A percentile compares a stretch with the other conserved stretches of the same genome.
These are phyloP conservation scores for Chloromyia formosa DNA, from an alignment of 2,888 invertebrate genomes.

Conservation along the genomic window DNA sequence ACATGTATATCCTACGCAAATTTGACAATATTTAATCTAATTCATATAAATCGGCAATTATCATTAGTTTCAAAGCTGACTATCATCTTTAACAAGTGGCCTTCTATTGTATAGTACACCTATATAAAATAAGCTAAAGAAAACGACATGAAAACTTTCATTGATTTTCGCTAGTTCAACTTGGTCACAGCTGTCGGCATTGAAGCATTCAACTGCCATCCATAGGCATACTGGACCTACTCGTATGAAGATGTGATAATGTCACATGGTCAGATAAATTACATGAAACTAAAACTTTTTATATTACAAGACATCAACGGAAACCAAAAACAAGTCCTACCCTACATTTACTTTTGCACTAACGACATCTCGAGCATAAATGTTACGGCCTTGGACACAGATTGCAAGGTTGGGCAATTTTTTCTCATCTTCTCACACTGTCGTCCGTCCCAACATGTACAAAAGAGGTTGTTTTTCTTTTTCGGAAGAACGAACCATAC, in stretches of 20 bases:
- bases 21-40: too few species aligned
- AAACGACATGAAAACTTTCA: constrained; percentile 23
- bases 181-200: constrained; percentile 45
- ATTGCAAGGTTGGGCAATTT: constrained; percentile 33
- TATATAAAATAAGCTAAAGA: background rate
- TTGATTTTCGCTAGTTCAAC: constrained; percentile 45
- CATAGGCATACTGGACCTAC: constrained; percentile 45
- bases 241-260: constrained; percentile 49
- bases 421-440: constrained; percentile 8
- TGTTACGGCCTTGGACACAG: constrained; percentile 24
- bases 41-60: too few species aligned
- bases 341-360: constrained; percentile 9
- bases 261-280: constrained; percentile 50
- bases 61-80: too few species aligned
- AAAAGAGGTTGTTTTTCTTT: background rate
- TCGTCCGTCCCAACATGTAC: background rate
- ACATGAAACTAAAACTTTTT: constrained; percentile 47
- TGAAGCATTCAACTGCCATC: constrained; percentile 9
- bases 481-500: background rate
- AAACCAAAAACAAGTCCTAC: constrained; percentile 14
- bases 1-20: too few species aligned
- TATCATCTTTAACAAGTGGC: too few species aligned
- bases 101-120: background rate
- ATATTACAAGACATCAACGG: constrained; percentile 45
- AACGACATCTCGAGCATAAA: constrained; percentile 13